Conservation (phyloP, 2,888 invertebrate genomes). For the Rhogogaster chlorosoma region DNA sequence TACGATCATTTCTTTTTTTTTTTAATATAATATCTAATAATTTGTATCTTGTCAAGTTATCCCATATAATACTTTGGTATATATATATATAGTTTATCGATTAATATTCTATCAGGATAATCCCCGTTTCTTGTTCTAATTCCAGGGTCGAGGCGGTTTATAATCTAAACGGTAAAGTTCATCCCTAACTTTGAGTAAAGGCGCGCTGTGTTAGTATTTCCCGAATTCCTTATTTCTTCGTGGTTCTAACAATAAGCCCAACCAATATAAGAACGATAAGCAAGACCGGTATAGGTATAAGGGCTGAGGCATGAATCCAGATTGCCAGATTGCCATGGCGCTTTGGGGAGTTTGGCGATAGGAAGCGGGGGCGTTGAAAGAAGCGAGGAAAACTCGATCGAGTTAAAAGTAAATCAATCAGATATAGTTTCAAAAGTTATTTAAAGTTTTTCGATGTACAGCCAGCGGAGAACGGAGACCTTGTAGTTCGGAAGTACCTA, state of each 20-base stretch:
- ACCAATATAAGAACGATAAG: slow-evolving; percentile 24
- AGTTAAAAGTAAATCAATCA: slow-evolving; percentile 74
- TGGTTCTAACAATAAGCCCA: background rate
- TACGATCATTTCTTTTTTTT: background rate
- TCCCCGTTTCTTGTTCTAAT: slow-evolving; percentile 2
- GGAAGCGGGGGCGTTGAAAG: background rate
- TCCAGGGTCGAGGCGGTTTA: background rate
- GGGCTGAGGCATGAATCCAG: background rate
- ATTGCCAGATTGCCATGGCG: slow-evolving; percentile 24
- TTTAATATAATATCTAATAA: too few relatives aligned
- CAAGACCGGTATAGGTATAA: background rate
- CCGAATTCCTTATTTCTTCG: background rate
- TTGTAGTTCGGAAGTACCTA: slow-evolving; percentile 18
- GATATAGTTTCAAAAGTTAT: slow-evolving; percentile 68
- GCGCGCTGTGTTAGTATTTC: background rate
- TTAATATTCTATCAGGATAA: background rate
- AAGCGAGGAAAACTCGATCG: slow-evolving; percentile 59
- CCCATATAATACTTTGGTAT: background rate
- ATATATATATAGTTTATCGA: background rate
- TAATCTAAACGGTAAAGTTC: background rate
- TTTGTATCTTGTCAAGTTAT: background rate
- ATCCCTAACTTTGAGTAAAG: background rate
- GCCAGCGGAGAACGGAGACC: slow-evolving; percentile 44
- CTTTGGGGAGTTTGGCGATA: background rate
- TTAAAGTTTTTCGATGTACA: slow-evolving; percentile 64